A percentile compares a stretch with the other conserved stretches of the same genome.
These are phyloP conservation scores for Sebastes nivosus DNA, from an alignment of 2,797 vertebrate species.

Conservation along the genomic window DNA sequence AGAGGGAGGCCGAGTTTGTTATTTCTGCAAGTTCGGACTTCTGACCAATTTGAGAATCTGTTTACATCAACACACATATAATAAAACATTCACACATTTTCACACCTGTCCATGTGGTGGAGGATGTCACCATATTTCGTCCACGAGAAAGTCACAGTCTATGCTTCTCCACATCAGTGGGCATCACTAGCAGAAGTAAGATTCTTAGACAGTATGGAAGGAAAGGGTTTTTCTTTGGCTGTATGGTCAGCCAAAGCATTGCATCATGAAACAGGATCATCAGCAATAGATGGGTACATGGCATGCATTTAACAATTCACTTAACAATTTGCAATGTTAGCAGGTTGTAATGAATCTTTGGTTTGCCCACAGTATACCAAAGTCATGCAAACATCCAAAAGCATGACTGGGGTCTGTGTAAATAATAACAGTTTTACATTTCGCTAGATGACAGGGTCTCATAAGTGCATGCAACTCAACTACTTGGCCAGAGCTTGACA, in stretches of 20 bases:
- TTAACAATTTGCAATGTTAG: not conserved
- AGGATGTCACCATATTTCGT: no score
- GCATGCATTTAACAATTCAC: not conserved
- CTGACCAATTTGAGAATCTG: not conserved
- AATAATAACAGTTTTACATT: not conserved
- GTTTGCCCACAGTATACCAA: not conserved
- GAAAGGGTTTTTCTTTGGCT: no score
- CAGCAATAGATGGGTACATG: not conserved
- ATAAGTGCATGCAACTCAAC: not conserved
- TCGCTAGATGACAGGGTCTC: not conserved
- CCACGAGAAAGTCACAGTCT: no score
- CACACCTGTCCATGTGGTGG: not conserved
- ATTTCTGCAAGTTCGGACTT: not conserved
- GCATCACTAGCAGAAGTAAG: no score
- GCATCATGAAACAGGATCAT: not conserved
- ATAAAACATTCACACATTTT: not conserved
- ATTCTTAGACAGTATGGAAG: no score
- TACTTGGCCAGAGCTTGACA: no score
- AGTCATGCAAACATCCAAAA: not conserved
- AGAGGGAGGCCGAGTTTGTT: not conserved
- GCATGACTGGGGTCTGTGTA: not conserved
- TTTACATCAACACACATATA: not conserved
- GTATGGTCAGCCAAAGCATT: not conserved
- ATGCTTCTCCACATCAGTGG: no score
- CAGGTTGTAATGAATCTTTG: not conserved